Conservation (phyloP, 2,888 invertebrate species). For the Diaprepes abbreviatus region DNA sequence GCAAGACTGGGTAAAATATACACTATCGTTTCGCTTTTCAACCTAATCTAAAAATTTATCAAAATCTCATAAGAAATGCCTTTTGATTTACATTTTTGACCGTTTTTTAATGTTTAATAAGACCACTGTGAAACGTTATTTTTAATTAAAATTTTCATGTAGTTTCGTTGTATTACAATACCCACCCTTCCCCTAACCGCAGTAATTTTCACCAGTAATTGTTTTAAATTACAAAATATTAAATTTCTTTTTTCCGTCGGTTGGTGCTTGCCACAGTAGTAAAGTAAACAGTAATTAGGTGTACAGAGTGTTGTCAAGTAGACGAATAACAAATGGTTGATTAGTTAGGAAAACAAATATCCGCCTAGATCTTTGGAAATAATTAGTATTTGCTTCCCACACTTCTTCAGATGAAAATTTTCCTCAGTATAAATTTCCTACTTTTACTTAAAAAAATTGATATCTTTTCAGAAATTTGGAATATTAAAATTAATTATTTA, state of each 20-base stretch:
- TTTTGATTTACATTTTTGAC: no score
- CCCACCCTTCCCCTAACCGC: background rate
- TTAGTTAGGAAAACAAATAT: background rate
- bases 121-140: no score
- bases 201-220: slow-evolving; percentile 33
- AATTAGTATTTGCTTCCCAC: background rate
- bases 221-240: slow-evolving; percentile 43
- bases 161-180: no score
- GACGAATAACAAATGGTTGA: background rate
- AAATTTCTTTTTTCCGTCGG: slow-evolving; percentile 26
- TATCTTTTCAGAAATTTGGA: no score
- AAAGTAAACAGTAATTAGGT: slow-evolving; percentile 19
- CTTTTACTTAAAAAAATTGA: no score
- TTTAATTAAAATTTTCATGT: no score
- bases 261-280: slow-evolving; percentile 5
- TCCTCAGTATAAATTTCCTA: background rate
- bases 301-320: slow-evolving; percentile 3
- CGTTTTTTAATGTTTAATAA: no score
- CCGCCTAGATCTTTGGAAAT: background rate
- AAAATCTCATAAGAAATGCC: no score
- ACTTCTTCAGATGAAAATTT: background rate
- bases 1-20: no score
- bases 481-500: no score
- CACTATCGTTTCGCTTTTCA: no score
- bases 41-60: no score